phyloP scores from a whole-genome alignment of 2,113 vertebrate species.

The Gobiocypris rarus region DNA sequence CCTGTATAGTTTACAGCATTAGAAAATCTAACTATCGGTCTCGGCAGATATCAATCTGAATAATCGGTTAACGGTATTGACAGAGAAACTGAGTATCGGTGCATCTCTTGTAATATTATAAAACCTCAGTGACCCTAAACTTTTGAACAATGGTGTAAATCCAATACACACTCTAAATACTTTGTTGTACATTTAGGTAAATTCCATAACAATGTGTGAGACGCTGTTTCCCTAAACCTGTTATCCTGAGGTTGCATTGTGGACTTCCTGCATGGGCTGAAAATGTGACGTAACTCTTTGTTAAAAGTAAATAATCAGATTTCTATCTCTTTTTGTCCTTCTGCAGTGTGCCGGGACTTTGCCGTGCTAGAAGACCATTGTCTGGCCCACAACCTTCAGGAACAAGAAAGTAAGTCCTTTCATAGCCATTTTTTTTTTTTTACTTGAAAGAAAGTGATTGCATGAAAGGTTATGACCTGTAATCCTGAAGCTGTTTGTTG shows the following conservation, averaged over 20 bases:
- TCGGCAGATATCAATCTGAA: too few relatives aligned
- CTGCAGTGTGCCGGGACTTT: conserved; percentile 90
- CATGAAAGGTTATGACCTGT: background rate
- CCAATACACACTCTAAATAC: background rate
- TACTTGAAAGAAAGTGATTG: background rate
- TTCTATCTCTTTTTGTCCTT: conserved; percentile 32
- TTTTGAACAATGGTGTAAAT: background rate
- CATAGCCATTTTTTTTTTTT: too few relatives aligned
- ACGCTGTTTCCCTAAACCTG: background rate
- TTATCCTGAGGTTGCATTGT: background rate
- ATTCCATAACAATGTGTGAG: background rate
- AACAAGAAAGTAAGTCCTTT: conserved; percentile 93
- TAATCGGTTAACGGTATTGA: too few relatives aligned
- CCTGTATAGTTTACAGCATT: too few relatives aligned
- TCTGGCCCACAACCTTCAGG: conserved; percentile 94
- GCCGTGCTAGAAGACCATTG: conserved; percentile 94
- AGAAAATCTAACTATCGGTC: too few relatives aligned
- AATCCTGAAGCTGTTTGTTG: background rate
- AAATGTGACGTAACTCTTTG: background rate
- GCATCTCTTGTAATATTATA: too few relatives aligned
- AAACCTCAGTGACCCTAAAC: background rate
- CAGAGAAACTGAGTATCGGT: too few relatives aligned
- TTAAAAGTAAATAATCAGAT: background rate
- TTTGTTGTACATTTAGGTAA: background rate
- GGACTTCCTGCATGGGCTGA: background rate